phyloP scores from a whole-genome alignment of 2,888 invertebrate species.

The Meiosimyza platycephala region DNA sequence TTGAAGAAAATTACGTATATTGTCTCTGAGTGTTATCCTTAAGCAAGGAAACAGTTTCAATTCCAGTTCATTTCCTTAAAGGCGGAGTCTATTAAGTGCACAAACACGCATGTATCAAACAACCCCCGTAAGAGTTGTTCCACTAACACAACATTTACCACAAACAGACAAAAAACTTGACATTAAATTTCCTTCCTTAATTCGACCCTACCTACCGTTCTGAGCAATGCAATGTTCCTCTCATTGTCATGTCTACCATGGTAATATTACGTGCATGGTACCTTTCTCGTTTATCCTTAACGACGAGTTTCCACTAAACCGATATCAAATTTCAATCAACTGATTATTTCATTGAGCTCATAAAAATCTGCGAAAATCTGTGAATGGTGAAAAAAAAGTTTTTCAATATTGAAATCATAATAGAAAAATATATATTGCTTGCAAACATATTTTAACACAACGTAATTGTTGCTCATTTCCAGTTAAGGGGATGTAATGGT shows the following conservation, averaged over 20 bases:
- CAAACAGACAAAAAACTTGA: no score
- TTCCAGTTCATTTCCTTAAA: no score
- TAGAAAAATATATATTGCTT: background rate
- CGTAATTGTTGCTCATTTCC: constrained; percentile 48
- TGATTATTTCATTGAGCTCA: constrained; percentile 25
- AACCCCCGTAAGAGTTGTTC: no score
- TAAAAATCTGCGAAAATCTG: constrained; percentile 13
- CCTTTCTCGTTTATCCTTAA: background rate
- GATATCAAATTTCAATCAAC: constrained; percentile 35
- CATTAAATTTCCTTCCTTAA: no score
- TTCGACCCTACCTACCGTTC: no score
- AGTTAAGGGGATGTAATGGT: background rate
- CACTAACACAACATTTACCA: no score
- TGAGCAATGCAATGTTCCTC: no score
- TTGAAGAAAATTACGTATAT: background rate
- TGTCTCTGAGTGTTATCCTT: constrained; percentile 1
- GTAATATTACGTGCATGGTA: constrained; percentile 46
- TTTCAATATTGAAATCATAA: constrained; percentile 5
- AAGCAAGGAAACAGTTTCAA: no score
- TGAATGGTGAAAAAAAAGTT: background rate
- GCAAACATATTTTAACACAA: background rate
- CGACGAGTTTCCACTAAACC: constrained; percentile 17
- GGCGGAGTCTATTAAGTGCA: no score
- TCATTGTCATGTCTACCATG: constrained; percentile 42
- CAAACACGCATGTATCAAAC: no score